A percentile compares a stretch with the other conserved stretches of the same genome.
Conservation (phyloP, 1,140 invertebrate species). For the Notospermus geniculatus region DNA sequence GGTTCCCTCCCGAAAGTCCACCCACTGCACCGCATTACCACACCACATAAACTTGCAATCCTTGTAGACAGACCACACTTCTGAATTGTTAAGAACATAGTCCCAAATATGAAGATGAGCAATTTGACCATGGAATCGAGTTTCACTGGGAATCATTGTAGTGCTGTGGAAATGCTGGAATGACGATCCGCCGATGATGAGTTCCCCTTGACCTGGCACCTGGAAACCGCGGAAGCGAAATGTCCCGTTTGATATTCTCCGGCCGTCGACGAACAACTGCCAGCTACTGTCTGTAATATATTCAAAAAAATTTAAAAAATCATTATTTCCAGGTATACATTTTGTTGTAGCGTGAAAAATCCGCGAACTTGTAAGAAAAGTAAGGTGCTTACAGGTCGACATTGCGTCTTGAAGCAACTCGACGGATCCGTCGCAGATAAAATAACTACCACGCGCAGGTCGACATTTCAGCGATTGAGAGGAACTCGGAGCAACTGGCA, state of each 20-base stretch:
- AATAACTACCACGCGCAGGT: no score
- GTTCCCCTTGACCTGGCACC: neutral
- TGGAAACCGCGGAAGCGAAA: neutral
- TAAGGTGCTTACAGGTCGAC: no score
- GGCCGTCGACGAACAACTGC: constrained; percentile 39
- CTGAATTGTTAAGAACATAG: constrained; percentile 28
- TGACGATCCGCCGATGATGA: neutral
- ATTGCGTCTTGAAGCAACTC: no score
- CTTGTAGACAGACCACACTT: constrained; percentile 28
- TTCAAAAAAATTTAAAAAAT: neutral
- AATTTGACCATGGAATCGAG: constrained; percentile 45
- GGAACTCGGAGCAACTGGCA: no score
- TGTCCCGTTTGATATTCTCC: constrained; percentile 8
- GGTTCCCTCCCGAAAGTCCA: constrained; percentile 53
- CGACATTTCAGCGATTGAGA: no score
- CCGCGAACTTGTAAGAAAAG: no score
- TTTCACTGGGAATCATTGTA: constrained; percentile 11
- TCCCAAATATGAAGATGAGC: constrained; percentile 54
- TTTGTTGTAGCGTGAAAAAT: no score
- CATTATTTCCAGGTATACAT: neutral
- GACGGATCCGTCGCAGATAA: no score
- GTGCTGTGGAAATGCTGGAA: neutral
- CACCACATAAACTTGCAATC: constrained; percentile 53
- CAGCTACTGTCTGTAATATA: constrained; percentile 35
- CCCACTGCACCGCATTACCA: constrained; percentile 55